phyloP scores from a whole-genome alignment of 2,113 vertebrate genomes.

The Heterocephalus glaber region DNA sequence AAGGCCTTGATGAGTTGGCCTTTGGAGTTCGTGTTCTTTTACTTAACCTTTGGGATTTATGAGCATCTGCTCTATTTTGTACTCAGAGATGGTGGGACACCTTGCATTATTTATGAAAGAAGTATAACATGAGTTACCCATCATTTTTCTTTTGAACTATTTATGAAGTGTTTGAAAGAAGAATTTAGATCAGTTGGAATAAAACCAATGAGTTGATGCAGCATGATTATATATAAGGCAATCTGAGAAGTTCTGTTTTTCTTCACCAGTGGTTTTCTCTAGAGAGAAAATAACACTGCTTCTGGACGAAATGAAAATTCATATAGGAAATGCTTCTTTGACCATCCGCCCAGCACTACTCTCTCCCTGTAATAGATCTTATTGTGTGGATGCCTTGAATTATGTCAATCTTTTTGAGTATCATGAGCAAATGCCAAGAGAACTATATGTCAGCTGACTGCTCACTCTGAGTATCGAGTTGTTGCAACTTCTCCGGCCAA shows the following conservation, averaged over 20 bases:
- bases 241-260: neutral
- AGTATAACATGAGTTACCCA: neutral
- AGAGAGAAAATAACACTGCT: slow-evolving; percentile 15
- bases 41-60: neutral
- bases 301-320: neutral
- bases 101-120: slow-evolving; percentile 10
- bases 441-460: neutral
- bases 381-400: neutral
- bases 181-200: slow-evolving; percentile 74
- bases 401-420: neutral
- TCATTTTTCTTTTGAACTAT: slow-evolving; percentile 54
- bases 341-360: neutral
- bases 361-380: neutral
- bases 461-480: neutral
- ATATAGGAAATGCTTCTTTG: neutral
- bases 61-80: neutral
- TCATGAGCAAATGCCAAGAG: neutral
- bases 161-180: neutral
- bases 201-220: slow-evolving; percentile 74
- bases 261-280: neutral
- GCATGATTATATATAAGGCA: neutral
- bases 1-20: neutral
- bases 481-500: neutral
- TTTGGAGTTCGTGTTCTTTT: neutral
- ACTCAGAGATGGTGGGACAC: neutral